Evolutionary conservation across 2,113 vertebrate genomes (phyloP), one percentile per base, ranked within the genome.

Genomic region (Labeo catla): DNA sequence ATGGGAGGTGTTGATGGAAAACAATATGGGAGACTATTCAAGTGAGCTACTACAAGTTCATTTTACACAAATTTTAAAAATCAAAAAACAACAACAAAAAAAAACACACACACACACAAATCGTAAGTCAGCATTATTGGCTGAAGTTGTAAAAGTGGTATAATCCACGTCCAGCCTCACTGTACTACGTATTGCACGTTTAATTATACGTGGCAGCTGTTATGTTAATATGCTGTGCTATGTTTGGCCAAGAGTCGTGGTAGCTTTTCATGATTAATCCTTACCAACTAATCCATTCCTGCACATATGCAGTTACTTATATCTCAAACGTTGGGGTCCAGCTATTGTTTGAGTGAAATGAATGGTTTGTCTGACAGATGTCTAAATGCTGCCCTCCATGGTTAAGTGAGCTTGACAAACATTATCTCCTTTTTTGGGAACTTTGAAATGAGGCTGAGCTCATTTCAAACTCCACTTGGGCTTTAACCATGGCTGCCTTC

Each of bases 1-100:
- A 94, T 89, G 91, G 92, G 90, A 90, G 89, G 90, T 91, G 91
- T 87, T 89, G 91, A 66, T 89, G 86, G 88, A 91, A 91, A 91
- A 94, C 93, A 93, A 94, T 92, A 93, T 93, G 93, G 82, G 91
- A 45, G 5, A 47, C 9, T 47, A 45, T 39, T 70, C 66, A 70
- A 39, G 34, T 70, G 9, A 70, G 34, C 66, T 39, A 16, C 16
- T 72, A 72, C 21, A 72, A 45, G 16, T 16, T 6, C 16, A 43
- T 70, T 70, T 70, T 10, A 16, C 36, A 28, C 28, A 28, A 28
- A 28, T 72, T 21, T 16, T 0, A 21, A 21, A 68, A 72, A 72
- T 21, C 36, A 15, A 1, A 15, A 15, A 36, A 36, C 13, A 39
- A 39, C 1, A 39, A 39, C 1, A 39, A 39, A 39, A 15, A 19